phyloP scores from a whole-genome alignment of 2,888 invertebrate genomes.

The Apamea crenata region DNA sequence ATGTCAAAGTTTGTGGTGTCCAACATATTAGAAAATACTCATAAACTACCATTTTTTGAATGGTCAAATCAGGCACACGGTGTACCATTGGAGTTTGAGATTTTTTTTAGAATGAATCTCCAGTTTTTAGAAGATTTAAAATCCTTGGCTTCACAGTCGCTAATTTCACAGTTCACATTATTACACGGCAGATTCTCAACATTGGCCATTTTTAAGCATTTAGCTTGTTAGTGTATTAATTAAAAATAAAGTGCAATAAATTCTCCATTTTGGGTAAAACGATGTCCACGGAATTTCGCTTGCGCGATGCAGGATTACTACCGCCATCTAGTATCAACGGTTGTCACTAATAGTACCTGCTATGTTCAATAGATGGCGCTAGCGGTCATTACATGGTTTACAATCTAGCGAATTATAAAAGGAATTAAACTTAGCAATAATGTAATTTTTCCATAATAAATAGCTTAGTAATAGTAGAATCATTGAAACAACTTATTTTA shows the following conservation, averaged over 20 bases:
- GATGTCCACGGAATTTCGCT: conserved; percentile 56
- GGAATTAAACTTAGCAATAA: conserved; percentile 48
- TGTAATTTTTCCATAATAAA: conserved; percentile 32
- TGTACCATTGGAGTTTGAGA: neutral
- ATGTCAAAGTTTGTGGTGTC: neutral
- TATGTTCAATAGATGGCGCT: conserved; percentile 56
- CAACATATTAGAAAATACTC: neutral
- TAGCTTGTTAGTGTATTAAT: conserved; percentile 70
- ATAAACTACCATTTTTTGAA: neutral
- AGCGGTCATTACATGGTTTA: conserved; percentile 33
- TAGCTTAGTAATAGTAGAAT: conserved; percentile 55
- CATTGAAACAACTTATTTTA: conserved; percentile 41
- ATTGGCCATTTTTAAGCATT: conserved; percentile 67
- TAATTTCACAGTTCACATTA: conserved; percentile 49
- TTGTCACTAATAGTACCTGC: conserved; percentile 43
- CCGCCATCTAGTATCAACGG: conserved; percentile 55
- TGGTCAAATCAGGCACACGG: neutral
- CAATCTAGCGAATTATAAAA: conserved; percentile 49
- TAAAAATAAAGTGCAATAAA: conserved; percentile 68
- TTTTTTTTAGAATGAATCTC: too few species aligned
- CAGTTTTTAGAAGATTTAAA: neutral
- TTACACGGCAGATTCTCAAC: conserved; percentile 61
- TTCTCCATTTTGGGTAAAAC: conserved; percentile 58
- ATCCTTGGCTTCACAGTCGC: conserved; percentile 29
- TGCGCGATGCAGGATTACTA: conserved; percentile 22